A percentile compares a stretch with the other conserved stretches of the same genome.
These are phyloP conservation scores for Cyanistes caeruleus DNA, from an alignment of 2,113 vertebrate genomes.

Conservation along the genomic window DNA sequence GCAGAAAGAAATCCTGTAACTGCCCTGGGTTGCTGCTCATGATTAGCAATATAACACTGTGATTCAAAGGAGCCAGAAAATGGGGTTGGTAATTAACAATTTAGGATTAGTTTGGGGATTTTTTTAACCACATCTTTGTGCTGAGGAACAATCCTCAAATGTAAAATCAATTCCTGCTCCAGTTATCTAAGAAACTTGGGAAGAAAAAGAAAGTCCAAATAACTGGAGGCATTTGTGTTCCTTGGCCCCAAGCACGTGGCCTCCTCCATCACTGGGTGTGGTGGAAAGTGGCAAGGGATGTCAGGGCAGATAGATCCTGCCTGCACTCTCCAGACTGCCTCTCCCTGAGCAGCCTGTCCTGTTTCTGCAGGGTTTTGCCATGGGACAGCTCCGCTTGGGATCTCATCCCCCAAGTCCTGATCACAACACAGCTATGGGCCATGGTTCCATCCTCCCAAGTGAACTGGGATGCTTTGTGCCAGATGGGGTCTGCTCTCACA, in stretches of 20 bases:
- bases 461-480: neutral
- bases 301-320: neutral
- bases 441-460: accelerated
- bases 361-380: neutral
- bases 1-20: neutral
- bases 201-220: neutral
- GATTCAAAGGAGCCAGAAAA: neutral
- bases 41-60: neutral
- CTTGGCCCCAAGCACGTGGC: too few species aligned
- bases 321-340: neutral
- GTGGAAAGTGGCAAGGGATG: neutral
- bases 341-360: neutral
- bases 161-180: neutral
- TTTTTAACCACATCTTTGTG: neutral
- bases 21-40: neutral
- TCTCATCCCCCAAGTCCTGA: neutral
- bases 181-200: neutral
- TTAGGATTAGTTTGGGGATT: neutral
- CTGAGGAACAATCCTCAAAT: neutral
- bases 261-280: accelerated
- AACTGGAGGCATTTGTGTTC: neutral
- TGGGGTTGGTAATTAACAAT: neutral
- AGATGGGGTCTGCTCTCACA: neutral
- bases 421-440: neutral
- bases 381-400: neutral